phyloP scores from a whole-genome alignment of 2,888 invertebrate genomes.

The Pegoplata infirma region DNA sequence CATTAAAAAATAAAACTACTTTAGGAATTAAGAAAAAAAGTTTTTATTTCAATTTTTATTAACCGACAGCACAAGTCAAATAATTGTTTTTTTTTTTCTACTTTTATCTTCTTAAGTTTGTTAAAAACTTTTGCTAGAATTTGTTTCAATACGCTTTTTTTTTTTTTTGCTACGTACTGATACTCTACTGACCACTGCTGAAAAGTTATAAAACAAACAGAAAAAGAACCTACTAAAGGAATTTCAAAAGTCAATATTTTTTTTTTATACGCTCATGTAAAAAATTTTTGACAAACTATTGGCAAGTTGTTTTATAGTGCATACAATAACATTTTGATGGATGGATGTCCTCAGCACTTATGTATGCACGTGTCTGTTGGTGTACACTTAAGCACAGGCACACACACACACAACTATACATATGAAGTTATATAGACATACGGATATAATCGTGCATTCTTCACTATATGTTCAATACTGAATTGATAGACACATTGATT shows the following conservation, averaged over 20 bases:
- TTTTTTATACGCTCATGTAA: neutral
- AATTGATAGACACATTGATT: slow-evolving; percentile 50
- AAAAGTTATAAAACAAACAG: slow-evolving; percentile 21
- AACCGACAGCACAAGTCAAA: too few relatives aligned
- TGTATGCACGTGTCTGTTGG: slow-evolving; percentile 19
- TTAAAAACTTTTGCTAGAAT: slow-evolving; percentile 24
- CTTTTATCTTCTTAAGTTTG: neutral
- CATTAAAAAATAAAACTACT: too few relatives aligned
- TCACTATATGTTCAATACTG: slow-evolving; percentile 2
- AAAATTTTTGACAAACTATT: slow-evolving; percentile 39
- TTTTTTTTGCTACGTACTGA: neutral
- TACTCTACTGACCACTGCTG: slow-evolving; percentile 33
- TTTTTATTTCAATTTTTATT: neutral
- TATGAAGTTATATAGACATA: too few relatives aligned
- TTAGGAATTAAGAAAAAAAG: too few relatives aligned
- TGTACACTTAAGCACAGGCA: neutral
- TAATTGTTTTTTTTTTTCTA: neutral
- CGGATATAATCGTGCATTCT: neutral
- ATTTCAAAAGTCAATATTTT: slow-evolving; percentile 9
- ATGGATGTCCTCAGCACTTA: slow-evolving; percentile 29
- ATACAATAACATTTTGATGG: slow-evolving; percentile 42
- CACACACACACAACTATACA: neutral
- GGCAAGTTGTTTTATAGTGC: slow-evolving; percentile 35
- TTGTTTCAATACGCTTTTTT: slow-evolving; percentile 20
- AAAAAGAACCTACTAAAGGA: slow-evolving; percentile 18